Evolutionary conservation across 1,140 invertebrate genomes (phyloP), one percentile per base, ranked within the genome.

Genomic region (Drosophila novamexicana): DNA sequence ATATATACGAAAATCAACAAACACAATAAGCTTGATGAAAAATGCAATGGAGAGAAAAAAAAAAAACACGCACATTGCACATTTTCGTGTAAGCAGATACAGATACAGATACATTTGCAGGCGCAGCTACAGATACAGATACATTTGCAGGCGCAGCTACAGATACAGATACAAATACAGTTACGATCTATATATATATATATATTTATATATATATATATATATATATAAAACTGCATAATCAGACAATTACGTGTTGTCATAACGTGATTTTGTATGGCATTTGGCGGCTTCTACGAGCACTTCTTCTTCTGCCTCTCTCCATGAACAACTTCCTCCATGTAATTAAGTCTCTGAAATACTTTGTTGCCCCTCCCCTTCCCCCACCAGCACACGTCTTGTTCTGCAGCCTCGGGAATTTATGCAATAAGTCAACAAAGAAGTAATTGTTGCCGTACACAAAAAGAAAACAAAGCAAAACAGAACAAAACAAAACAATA

Each of bases 1-100:
- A 12, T 29, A 78, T 39, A 78, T 39, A 75, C 49, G 61, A 66
- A 67, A 63, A 73, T 61, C 56, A 75, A 52, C 71, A 77, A 68
- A 80, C 63, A 62, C 59, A 74, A 83, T 79, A 65, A 80, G 77
- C 62, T 52, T 72, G 66, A 77, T 77, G 65, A 74, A 68, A 85
- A 81, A 70, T 84, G 63, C 66, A 66, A 37, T 39, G 18, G 40
- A 49, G 22, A 10, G 12, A 50, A 66, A 3, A 57, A 47, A 14
- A 52, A 79, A 72, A 68, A 68, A 40, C 49, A 73, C 70, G 70
- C 70, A 61, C 64, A 73, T 59, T 73, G 70, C 70, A 73, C 64
- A 73, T 73, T 73, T 29, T 68, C 67, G 6, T 68, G 56, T 73
- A 73, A 73, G 49, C 63, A 71, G 61, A 71, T 37, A 63, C 45